These are phyloP conservation scores for Diplodus sargus DNA, from an alignment of 2,797 vertebrate genomes.

Conservation along the genomic window DNA sequence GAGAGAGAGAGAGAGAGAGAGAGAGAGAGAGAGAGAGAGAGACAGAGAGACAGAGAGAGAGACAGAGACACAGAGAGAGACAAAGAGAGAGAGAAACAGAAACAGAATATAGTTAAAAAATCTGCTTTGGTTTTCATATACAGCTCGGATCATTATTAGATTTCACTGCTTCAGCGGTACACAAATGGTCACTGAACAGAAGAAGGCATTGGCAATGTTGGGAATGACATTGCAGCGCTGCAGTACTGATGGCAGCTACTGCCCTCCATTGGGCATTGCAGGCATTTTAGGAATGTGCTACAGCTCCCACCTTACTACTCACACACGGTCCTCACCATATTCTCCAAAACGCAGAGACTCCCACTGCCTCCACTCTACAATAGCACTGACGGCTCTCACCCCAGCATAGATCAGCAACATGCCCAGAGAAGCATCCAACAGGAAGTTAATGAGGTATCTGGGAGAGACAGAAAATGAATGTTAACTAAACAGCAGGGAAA, in stretches of 20 bases:
- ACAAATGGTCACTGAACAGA: not conserved
- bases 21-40: not conserved
- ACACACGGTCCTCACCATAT: slow-evolving; percentile 87
- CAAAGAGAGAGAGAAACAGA: not conserved
- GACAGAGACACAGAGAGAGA: slow-evolving; percentile 1
- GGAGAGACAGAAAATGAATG: slow-evolving; percentile 15
- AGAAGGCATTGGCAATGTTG: not conserved
- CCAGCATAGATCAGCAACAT: slow-evolving; percentile 98
- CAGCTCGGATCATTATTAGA: not conserved
- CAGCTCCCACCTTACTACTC: slow-evolving; percentile 1
- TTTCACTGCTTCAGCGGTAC: slow-evolving; percentile 24
- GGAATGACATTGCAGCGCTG: slow-evolving; percentile 24
- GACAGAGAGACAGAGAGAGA: not conserved
- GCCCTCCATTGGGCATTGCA: slow-evolving; percentile 60
- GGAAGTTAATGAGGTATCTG: slow-evolving; percentile 99
- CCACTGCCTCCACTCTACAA: slow-evolving; percentile 98
- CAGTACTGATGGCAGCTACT: slow-evolving; percentile 31
- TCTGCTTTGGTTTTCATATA: slow-evolving; percentile 19
- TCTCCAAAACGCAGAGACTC: slow-evolving; percentile 97
- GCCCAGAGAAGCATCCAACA: slow-evolving; percentile 95
- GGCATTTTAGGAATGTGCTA: slow-evolving; percentile 18
- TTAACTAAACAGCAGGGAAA: not conserved
- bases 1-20: not conserved
- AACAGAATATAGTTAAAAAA: not conserved
- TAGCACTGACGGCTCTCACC: slow-evolving; percentile 89